Conservation (phyloP, 2,113 vertebrate species). For the Clarias magur region DNA sequence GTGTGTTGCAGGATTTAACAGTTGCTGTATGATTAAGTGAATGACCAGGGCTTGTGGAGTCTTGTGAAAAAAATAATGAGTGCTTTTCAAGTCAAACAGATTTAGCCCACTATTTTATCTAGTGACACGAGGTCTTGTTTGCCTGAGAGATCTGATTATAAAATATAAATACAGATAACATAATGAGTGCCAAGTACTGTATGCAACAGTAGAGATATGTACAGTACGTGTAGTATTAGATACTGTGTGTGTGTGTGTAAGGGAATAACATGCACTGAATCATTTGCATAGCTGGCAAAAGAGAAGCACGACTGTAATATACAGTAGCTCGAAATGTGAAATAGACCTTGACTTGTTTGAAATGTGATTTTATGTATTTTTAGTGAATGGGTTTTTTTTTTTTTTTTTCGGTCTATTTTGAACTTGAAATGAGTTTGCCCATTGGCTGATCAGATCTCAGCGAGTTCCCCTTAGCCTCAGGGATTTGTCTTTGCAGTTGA, state of each 20-base stretch:
- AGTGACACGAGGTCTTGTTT: background rate
- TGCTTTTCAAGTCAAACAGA: background rate
- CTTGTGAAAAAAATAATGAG: background rate
- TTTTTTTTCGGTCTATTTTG: background rate
- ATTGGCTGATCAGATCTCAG: conserved; percentile 10
- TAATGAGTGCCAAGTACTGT: background rate
- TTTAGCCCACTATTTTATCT: background rate
- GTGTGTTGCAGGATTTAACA: background rate
- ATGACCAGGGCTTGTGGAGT: background rate
- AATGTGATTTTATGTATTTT: background rate
- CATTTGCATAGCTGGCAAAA: background rate
- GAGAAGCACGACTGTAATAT: background rate
- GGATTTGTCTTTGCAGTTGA: conserved; percentile 10
- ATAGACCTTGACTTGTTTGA: conserved; percentile 1
- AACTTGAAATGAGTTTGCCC: conserved; percentile 8
- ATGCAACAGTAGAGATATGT: background rate
- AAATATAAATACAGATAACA: background rate
- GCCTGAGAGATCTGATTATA: background rate
- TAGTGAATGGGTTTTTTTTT: background rate
- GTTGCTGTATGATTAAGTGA: background rate
- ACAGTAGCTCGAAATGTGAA: background rate
- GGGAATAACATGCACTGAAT: background rate
- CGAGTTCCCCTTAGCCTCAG: background rate
- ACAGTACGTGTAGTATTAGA: background rate
- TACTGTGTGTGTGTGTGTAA: background rate